Evolutionary conservation across 2,888 invertebrate genomes (phyloP).

Genomic region (Thereva nobilitata): DNA sequence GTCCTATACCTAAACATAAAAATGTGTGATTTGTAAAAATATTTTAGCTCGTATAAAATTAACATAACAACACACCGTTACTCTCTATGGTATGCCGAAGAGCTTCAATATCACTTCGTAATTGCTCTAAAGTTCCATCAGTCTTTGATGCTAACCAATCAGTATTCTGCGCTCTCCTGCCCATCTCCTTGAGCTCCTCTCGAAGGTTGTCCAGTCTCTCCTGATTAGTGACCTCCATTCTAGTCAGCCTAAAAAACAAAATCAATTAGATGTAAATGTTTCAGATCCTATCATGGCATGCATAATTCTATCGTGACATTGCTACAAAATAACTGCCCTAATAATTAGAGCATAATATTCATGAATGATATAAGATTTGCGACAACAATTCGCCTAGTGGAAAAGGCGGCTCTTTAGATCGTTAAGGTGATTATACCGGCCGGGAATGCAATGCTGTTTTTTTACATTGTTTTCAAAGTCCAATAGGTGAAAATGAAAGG

Average conservation of each 20-base stretch:
- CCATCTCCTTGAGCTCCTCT: conserved; percentile 56
- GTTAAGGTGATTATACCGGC: too few species aligned
- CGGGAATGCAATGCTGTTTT: too few species aligned
- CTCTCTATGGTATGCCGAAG: conserved; percentile 41
- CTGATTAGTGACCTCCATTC: conserved; percentile 55
- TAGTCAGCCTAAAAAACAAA: conserved; percentile 51
- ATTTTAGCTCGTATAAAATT: background rate
- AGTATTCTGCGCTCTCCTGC: conserved; percentile 55
- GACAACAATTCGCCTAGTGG: too few species aligned
- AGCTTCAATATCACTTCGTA: conserved; percentile 55
- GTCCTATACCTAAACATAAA: conserved; percentile 4
- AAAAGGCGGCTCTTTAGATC: too few species aligned
- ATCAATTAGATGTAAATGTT: background rate
- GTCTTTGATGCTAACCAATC: conserved; percentile 57
- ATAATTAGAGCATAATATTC: background rate
- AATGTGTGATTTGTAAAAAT: background rate
- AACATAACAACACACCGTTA: conserved; percentile 18
- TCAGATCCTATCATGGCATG: background rate
- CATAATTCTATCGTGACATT: background rate
- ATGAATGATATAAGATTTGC: too few species aligned
- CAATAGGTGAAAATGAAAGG: too few species aligned
- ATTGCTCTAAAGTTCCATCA: conserved; percentile 53
- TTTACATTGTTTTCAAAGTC: too few species aligned
- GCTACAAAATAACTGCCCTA: background rate
- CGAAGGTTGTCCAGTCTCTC: conserved; percentile 57